A percentile compares a stretch with the other conserved stretches of the same genome.
phyloP scores from a whole-genome alignment of 2,113 vertebrate genomes.

The Zosterops lateralis region DNA sequence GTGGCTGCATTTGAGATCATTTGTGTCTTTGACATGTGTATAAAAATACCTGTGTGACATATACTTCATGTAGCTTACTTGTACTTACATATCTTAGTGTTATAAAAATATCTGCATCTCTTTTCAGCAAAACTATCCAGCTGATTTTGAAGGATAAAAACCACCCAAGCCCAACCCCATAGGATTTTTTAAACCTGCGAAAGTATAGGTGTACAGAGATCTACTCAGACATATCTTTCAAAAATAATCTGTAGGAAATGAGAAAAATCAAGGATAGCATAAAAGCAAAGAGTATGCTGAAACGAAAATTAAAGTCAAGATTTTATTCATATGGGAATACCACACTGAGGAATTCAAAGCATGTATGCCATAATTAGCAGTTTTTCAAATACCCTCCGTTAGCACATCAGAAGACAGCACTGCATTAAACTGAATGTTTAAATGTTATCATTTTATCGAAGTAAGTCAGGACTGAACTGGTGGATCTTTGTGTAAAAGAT shows the following conservation, averaged over 20 bases:
- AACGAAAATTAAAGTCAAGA: not conserved
- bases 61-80: not conserved
- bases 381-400: conserved; percentile 3
- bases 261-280: not conserved
- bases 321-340: not conserved
- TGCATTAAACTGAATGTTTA: not conserved
- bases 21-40: not conserved
- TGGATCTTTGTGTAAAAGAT: not conserved
- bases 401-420: not conserved
- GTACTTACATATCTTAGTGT: not conserved
- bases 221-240: not conserved
- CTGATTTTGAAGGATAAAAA: not conserved
- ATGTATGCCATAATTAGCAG: not conserved
- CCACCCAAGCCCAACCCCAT: not conserved
- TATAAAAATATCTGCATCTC: not conserved
- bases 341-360: not conserved
- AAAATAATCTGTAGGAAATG: not conserved
- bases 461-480: not conserved
- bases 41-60: not conserved
- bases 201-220: not conserved
- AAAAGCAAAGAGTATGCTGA: not conserved
- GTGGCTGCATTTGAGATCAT: not conserved
- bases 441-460: not conserved
- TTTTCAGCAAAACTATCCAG: not conserved
- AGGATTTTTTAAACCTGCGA: not conserved